phyloP scores from a whole-genome alignment of 2,888 invertebrate genomes.

The Poecilus cupreus region DNA sequence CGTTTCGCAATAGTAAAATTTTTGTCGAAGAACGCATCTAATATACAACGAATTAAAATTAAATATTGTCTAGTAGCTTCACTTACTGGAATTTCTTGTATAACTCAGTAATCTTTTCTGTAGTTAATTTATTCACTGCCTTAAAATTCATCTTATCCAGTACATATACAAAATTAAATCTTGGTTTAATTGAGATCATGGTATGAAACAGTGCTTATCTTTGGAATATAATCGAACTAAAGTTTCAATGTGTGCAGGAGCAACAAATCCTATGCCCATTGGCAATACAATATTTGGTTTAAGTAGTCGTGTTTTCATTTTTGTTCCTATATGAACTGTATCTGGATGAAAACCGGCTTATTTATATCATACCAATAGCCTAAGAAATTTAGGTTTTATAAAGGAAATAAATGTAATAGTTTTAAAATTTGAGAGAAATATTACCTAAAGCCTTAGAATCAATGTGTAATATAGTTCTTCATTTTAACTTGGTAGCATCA shows the following conservation, averaged over 20 bases:
- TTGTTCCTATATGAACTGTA: constrained; percentile 61
- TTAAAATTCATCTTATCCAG: constrained; percentile 58
- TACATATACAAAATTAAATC: constrained; percentile 9
- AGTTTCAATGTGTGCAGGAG: neutral
- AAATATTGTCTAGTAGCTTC: neutral
- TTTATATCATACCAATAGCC: too few relatives aligned
- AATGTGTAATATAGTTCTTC: too few relatives aligned
- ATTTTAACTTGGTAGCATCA: too few relatives aligned
- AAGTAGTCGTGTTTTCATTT: constrained; percentile 60
- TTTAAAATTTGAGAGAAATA: too few relatives aligned
- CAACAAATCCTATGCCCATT: constrained; percentile 58
- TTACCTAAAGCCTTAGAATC: too few relatives aligned
- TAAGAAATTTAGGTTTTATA: too few relatives aligned
- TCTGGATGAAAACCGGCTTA: too few relatives aligned
- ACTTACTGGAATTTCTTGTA: neutral
- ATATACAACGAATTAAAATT: neutral
- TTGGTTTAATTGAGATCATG: neutral
- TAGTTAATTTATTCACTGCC: constrained; percentile 36
- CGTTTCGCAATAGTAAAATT: neutral
- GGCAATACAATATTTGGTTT: constrained; percentile 55
- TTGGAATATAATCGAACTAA: neutral
- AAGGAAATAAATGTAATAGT: too few relatives aligned
- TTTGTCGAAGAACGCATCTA: neutral
- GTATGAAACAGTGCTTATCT: constrained; percentile 15
- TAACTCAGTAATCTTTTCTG: neutral